These are phyloP conservation scores for Ecliptopera silaceata DNA, from an alignment of 2,888 invertebrate genomes.

Conservation along the genomic window DNA sequence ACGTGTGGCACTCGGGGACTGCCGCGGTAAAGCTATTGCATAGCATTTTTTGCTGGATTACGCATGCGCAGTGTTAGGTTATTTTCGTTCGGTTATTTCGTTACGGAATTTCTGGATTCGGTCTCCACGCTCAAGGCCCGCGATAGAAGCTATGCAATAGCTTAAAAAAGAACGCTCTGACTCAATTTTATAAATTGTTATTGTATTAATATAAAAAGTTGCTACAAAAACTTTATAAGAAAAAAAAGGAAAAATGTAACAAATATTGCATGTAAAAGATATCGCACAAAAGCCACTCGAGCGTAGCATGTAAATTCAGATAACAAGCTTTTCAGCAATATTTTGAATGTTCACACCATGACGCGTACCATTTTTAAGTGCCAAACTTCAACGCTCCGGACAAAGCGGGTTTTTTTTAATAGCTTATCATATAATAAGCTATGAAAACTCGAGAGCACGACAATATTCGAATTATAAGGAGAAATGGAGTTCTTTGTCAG, in stretches of 20 bases:
- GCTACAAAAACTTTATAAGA: too few species aligned
- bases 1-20: too few species aligned
- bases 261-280: conserved; percentile 6
- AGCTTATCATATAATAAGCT: conserved; percentile 34
- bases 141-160: too few species aligned
- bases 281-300: not conserved
- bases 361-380: conserved; percentile 28
- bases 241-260: not conserved
- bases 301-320: not conserved
- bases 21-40: too few species aligned
- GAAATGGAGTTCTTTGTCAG: conserved; percentile 46
- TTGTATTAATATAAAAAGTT: too few species aligned
- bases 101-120: too few species aligned
- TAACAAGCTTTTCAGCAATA: conserved; percentile 22
- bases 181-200: too few species aligned
- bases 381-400: conserved; percentile 21
- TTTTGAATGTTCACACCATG: conserved; percentile 22
- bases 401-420: conserved; percentile 27
- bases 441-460: conserved; percentile 44
- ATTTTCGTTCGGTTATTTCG: too few species aligned
- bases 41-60: too few species aligned
- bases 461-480: conserved; percentile 49
- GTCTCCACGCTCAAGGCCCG: too few species aligned
- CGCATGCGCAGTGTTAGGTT: too few species aligned
- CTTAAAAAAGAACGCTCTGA: conserved; percentile 12